Evolutionary conservation across 2,888 invertebrate genomes (phyloP).

Genomic region (Sipha maydis): DNA sequence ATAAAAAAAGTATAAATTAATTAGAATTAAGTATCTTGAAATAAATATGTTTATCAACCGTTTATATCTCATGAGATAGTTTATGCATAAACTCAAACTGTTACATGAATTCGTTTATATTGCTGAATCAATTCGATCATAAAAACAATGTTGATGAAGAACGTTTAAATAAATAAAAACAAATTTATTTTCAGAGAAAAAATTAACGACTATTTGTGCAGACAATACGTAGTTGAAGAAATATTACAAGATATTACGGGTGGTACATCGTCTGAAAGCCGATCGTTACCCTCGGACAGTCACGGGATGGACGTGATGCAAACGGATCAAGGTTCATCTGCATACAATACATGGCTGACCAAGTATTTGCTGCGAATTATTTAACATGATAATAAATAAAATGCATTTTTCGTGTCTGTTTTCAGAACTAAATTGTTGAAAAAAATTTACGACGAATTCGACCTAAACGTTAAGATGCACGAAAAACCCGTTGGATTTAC

Average conservation of each 20-base stretch:
- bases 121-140: neutral
- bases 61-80: too few species aligned
- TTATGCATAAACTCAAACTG: too few species aligned
- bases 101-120: neutral
- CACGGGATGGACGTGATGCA: conserved; percentile 1
- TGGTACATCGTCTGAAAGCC: neutral
- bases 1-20: neutral
- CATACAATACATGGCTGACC: conserved; percentile 45
- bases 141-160: neutral
- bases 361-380: conserved; percentile 4
- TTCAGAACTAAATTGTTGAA: conserved; percentile 48
- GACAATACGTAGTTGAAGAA: conserved; percentile 34
- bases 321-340: conserved; percentile 45
- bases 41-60: too few species aligned
- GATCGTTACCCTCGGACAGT: conserved; percentile 11
- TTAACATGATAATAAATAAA: neutral
- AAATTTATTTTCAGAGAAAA: conserved; percentile 10
- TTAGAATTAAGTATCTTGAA: neutral
- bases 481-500: conserved; percentile 48
- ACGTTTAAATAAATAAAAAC: neutral
- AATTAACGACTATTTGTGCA: conserved; percentile 44
- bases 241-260: conserved; percentile 49
- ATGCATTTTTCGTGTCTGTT: neutral
- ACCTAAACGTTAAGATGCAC: conserved; percentile 43
- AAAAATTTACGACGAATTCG: conserved; percentile 51